phyloP scores from a whole-genome alignment of 1,140 invertebrate genomes.

The Saccostrea glomerata region DNA sequence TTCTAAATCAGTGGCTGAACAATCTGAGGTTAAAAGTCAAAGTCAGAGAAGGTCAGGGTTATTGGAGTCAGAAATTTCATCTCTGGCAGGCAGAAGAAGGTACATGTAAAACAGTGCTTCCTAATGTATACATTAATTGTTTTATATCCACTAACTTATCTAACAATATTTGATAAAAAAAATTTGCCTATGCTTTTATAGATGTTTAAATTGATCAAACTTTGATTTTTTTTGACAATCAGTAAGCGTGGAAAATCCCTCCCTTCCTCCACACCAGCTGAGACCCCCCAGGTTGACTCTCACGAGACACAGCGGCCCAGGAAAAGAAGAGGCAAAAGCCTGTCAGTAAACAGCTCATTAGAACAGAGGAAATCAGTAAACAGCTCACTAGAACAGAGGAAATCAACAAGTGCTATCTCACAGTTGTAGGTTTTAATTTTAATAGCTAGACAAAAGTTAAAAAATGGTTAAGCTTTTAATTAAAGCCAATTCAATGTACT shows the following conservation, averaged over 20 bases:
- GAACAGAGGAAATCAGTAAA: background rate
- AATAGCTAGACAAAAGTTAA: no score
- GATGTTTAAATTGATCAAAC: no score
- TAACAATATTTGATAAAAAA: background rate
- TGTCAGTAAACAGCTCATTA: background rate
- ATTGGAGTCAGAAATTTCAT: background rate
- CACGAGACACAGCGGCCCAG: background rate
- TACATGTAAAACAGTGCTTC: background rate
- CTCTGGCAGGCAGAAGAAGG: background rate
- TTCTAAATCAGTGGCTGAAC: background rate
- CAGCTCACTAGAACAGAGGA: background rate
- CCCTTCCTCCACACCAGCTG: background rate
- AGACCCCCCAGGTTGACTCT: background rate
- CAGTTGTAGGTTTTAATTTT: background rate
- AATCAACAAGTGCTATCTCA: background rate
- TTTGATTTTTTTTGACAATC: background rate
- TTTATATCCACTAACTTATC: background rate
- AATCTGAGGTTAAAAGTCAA: background rate
- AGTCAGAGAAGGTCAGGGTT: background rate
- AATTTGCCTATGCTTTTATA: no score
- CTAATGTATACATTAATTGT: background rate
- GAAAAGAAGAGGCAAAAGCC: background rate
- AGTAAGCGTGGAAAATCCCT: constrained; percentile 1
- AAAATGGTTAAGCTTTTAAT: no score
- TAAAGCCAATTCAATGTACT: no score